phyloP scores from a whole-genome alignment of 2,113 vertebrate genomes.

The Myrmecobius fasciatus region DNA sequence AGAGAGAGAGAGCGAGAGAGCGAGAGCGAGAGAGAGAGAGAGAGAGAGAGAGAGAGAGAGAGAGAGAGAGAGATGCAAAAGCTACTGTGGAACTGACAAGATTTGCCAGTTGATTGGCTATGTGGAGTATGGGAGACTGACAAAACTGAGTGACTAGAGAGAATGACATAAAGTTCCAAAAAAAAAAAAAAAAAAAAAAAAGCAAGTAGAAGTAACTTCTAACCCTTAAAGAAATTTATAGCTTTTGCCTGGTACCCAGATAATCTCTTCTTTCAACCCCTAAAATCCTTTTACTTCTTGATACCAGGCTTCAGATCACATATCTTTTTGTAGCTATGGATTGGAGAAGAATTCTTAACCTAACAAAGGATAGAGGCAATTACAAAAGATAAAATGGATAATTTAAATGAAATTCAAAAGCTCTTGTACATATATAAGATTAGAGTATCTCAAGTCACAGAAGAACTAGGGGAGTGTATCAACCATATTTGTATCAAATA shows the following conservation, averaged over 20 bases:
- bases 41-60: no score
- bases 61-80: background rate
- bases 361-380: background rate
- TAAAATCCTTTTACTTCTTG: background rate
- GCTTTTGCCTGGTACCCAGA: background rate
- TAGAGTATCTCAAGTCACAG: background rate
- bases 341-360: background rate
- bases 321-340: background rate
- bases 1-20: no score
- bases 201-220: background rate
- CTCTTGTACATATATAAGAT: background rate
- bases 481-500: background rate
- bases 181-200: no score
- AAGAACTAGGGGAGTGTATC: background rate
- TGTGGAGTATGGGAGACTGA: background rate
- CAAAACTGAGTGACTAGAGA: background rate
- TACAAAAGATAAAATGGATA: background rate
- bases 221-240: background rate
- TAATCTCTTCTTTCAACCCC: background rate
- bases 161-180: background rate
- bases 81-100: no score
- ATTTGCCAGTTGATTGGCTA: background rate
- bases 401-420: background rate
- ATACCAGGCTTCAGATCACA: background rate
- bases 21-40: no score